Evolutionary conservation across 92 coral and sea anemone genomes (phyloP), one percentile per base, ranked within the genome.

Genomic region (Diadumene lineata): DNA sequence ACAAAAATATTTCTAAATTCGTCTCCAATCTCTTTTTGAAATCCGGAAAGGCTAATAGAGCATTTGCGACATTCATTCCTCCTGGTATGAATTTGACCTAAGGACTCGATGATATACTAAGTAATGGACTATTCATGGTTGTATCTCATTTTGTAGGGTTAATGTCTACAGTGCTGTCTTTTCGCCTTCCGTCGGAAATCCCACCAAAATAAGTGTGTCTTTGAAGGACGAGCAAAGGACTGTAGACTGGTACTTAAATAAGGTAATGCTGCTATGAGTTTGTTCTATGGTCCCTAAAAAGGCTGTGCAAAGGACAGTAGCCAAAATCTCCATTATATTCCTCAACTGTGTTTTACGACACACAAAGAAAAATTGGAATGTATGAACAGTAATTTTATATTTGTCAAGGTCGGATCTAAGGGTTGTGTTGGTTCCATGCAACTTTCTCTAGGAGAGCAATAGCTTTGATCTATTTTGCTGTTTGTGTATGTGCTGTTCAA

Each of bases 131-230:
- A 64, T 25, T 61, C 26, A 61, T 6, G 4, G 25, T 53, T 16
- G 60, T 53, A 16, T 11, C 4, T 61, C 27, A 10, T 38, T 13
- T 64, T 64, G 2, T 68, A 16, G 74, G 22, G 57, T 68, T 21
- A 60, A 68, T 68, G 74, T 50, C 1, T 68, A 38, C 48, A 46
- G 27, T 32, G 57, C 55, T 50, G 26, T 32, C 1, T 32, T 68
- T 32, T 38, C 74, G 25, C 74, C 74, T 25, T 34, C 61, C 74
- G 48, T 68, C 26, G 74, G 74, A 1, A 38, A 57, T 30, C 74
- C 74, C 9, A 68, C 31, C 1, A 68, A 68, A 55, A 46, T 68
- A 43, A 27, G 24, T 10, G 34, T 68, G 31, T 27, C 57, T 1
- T 60, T 43, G 48, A 50, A 50, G 16, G 74, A 68, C 24, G 32